A percentile compares a stretch with the other conserved stretches of the same genome.
Evolutionary conservation across 2,888 invertebrate species (phyloP).

Genomic region (Dolichomitus sp.): DNA sequence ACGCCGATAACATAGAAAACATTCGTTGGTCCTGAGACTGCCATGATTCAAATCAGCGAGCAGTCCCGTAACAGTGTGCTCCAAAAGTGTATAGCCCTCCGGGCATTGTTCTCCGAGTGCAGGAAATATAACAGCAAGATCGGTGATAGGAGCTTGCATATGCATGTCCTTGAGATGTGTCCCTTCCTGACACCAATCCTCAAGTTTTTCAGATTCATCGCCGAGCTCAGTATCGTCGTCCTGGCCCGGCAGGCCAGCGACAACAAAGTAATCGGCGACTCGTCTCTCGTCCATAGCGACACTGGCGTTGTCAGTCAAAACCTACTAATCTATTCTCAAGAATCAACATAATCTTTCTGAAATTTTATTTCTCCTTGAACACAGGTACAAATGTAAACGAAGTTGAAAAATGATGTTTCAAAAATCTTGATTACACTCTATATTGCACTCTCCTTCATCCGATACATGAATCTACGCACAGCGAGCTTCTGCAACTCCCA

Average conservation of each 20-base stretch:
- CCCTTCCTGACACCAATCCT: constrained; percentile 87
- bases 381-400: neutral
- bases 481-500: neutral
- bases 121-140: constrained; percentile 97
- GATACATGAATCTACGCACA: constrained; percentile 4
- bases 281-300: constrained; percentile 92
- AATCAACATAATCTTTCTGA: constrained; percentile 37
- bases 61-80: constrained; percentile 94
- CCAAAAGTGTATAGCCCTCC: constrained; percentile 91
- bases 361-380: neutral
- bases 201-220: constrained; percentile 88
- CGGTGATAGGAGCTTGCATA: constrained; percentile 97
- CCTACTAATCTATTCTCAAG: neutral
- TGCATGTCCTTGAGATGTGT: constrained; percentile 93
- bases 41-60: constrained; percentile 99
- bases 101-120: constrained; percentile 95
- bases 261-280: constrained; percentile 99
- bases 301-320: constrained; percentile 25
- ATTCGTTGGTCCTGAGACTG: constrained; percentile 96
- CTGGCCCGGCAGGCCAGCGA: constrained; percentile 94
- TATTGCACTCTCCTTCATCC: neutral
- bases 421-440: neutral
- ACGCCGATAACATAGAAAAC: constrained; percentile 96
- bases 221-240: constrained; percentile 88
- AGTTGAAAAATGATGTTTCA: neutral